Conservation (phyloP, 2,797 vertebrate species). For the Poecile montanus region DNA sequence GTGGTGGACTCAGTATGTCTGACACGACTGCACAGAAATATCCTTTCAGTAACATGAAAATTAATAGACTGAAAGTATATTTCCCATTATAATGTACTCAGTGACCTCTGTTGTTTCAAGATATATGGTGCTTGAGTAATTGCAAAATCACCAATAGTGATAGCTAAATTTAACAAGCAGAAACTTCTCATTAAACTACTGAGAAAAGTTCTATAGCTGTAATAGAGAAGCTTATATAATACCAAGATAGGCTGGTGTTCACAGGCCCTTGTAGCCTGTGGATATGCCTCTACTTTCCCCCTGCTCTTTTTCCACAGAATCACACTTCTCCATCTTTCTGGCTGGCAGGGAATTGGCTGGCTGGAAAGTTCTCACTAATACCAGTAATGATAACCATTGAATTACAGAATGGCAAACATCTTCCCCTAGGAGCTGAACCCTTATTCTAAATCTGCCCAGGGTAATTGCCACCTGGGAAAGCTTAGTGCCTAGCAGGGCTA, state of each 20-base stretch:
- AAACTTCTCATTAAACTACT: slow-evolving; percentile 10
- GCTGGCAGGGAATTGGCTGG: neutral
- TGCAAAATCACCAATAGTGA: neutral
- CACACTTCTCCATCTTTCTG: neutral
- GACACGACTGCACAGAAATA: neutral
- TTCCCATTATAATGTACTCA: neutral
- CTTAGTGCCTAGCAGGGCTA: neutral
- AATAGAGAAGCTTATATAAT: neutral
- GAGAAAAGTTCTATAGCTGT: neutral
- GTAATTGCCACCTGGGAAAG: neutral
- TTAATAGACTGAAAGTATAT: neutral
- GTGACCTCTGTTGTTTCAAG: slow-evolving; percentile 42
- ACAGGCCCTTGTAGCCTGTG: neutral
- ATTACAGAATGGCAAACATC: neutral
- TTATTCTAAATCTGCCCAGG: neutral
- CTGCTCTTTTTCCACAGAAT: neutral
- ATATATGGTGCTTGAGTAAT: slow-evolving; percentile 2
- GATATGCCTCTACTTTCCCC: neutral
- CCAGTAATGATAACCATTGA: neutral
- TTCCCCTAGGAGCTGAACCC: neutral
- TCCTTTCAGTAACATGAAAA: neutral
- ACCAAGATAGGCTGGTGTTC: neutral
- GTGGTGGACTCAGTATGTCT: neutral
- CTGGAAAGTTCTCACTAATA: neutral
- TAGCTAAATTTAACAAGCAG: slow-evolving; percentile 4